Evolutionary conservation across 2,888 invertebrate genomes (phyloP), one percentile per base, ranked within the genome.

Genomic region (Caenorhabditis sp.): DNA sequence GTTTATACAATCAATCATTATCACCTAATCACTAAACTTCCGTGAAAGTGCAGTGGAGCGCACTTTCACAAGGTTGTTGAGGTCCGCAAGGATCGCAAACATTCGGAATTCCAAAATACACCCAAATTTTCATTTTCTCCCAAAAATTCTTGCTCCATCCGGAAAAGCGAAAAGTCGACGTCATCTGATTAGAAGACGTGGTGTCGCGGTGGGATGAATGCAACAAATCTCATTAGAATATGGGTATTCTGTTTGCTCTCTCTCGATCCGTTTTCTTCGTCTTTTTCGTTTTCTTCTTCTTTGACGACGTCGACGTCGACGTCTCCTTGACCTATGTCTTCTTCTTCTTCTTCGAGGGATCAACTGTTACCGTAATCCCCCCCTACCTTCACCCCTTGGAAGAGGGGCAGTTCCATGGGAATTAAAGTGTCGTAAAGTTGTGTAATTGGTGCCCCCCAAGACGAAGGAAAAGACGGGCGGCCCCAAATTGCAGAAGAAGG

Each of bases 341-440:
- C 32, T 32, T 9, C 32, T 6, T 32, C 32, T 9, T 24, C 26
- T 26, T 26, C 26, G 2, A 32, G 35, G 22, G 58, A n/a, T 20
- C 18, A 47, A 18, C 40, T 68, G 22, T 50, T 69, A 70, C 70
- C 61, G 61, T 70, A 70, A 69, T 55, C 70, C 26, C 40, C 40
- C 15, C 40, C 32, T 32, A 6, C 32, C 9, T 32, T 32, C 9
- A 6, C 32, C 5, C 9, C 15, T 5, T n/a, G n/a, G n/a, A n/a
- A n/a, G n/a, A n/a, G n/a, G 51, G 40, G 50, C 60, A 37, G 71
- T 62, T 71, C 62, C 61, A 51, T 53, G 76, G 5, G 76, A 76
- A 76, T 76, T 76, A 76, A 68, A 76, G 61, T 22, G 60, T 76
- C 76, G 67, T 76, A 76, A 76, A 76, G 26, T 76, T 76, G 76